Evolutionary conservation across 2,113 vertebrate genomes (phyloP).

Genomic region (Carassius auratus): DNA sequence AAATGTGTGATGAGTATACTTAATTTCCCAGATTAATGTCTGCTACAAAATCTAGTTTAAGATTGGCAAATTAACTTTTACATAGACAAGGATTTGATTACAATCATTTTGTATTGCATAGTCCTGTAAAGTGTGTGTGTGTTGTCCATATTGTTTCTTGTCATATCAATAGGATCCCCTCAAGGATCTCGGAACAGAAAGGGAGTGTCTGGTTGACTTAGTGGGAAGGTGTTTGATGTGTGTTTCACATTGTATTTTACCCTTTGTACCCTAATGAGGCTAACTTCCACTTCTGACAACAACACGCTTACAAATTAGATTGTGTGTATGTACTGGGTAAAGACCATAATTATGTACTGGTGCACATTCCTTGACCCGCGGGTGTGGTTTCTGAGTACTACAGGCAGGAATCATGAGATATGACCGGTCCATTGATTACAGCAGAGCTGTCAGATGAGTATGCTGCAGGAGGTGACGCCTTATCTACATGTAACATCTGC

Average conservation of each 20-base stretch:
- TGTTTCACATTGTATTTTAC: conserved; percentile 12
- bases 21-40: neutral
- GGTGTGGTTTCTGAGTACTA: neutral
- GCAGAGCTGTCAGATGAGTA: neutral
- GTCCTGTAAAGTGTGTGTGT: neutral
- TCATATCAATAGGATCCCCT: neutral
- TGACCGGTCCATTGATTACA: neutral
- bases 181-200: conserved; percentile 42
- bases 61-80: neutral
- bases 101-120: neutral
- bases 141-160: neutral
- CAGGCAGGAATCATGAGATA: neutral
- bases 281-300: neutral
- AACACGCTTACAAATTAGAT: neutral
- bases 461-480: no score
- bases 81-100: neutral
- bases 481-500: neutral
- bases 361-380: neutral
- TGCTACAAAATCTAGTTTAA: neutral
- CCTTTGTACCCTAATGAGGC: conserved; percentile 16
- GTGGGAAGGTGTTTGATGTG: conserved; percentile 54
- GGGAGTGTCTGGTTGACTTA: conserved; percentile 71
- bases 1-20: neutral
- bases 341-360: neutral
- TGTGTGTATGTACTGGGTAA: neutral